phyloP scores from a whole-genome alignment of 1,140 invertebrate species.

The Nasonia vitripennis region DNA sequence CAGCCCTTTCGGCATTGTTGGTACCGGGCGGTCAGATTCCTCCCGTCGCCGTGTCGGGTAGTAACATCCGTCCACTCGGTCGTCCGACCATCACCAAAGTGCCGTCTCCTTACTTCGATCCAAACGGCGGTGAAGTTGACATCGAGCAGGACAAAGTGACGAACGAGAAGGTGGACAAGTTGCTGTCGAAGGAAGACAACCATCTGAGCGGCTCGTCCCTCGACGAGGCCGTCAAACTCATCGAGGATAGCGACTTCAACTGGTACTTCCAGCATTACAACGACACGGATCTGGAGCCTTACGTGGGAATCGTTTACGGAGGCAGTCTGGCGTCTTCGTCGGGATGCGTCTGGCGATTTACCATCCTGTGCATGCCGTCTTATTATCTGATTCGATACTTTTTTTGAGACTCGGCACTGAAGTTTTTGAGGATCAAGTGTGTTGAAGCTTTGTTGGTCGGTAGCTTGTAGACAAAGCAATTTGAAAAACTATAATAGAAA shows the following conservation, averaged over 20 bases:
- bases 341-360: not conserved
- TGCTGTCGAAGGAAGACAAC: slow-evolving; percentile 51
- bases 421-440: too few relatives aligned
- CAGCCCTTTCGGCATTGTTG: slow-evolving; percentile 75
- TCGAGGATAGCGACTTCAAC: slow-evolving; percentile 76
- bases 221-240: slow-evolving; percentile 57
- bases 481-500: too few relatives aligned
- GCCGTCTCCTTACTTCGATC: slow-evolving; percentile 71
- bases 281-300: slow-evolving; percentile 81
- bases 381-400: slow-evolving; percentile 15
- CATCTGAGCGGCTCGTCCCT: slow-evolving; percentile 40
- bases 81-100: slow-evolving; percentile 81
- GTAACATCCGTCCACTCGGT: slow-evolving; percentile 65
- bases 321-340: slow-evolving; percentile 5
- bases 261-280: slow-evolving; percentile 90
- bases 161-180: slow-evolving; percentile 41
- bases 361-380: not conserved
- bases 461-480: too few relatives aligned
- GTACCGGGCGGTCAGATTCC: slow-evolving; percentile 78
- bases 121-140: slow-evolving; percentile 25
- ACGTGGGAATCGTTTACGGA: slow-evolving; percentile 72
- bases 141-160: not conserved
- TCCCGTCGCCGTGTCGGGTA: slow-evolving; percentile 55
- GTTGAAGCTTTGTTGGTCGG: too few relatives aligned
- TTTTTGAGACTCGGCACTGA: not conserved